Evolutionary conservation across 2,797 vertebrate genomes (phyloP).

Genomic region (Paguma larvata): DNA sequence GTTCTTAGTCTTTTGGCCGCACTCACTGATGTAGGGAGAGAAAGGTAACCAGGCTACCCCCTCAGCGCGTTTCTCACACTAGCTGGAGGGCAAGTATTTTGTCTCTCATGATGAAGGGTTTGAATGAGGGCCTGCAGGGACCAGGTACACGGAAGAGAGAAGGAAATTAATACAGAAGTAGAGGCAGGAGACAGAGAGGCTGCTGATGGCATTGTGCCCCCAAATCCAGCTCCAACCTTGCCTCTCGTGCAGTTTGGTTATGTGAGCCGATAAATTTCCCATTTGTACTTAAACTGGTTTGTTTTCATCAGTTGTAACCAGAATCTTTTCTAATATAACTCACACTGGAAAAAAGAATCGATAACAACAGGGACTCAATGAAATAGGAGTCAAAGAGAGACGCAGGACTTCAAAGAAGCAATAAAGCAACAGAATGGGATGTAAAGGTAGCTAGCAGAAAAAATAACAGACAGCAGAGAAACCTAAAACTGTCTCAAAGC

Average conservation of each 20-base stretch:
- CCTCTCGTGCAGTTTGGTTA: not conserved
- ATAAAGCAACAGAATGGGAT: not conserved
- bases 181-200: not conserved
- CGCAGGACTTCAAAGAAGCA: not conserved
- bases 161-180: not conserved
- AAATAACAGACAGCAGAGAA: not conserved
- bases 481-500: not conserved
- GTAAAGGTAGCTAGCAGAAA: not conserved
- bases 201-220: not conserved
- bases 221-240: not conserved
- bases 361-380: not conserved
- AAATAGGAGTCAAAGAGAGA: not conserved
- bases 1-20: not conserved
- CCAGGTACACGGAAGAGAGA: not conserved
- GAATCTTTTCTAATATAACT: not conserved
- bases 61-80: not conserved
- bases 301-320: not conserved
- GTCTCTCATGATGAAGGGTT: not conserved
- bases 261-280: not conserved
- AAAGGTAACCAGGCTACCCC: not conserved
- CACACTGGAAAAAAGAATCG: not conserved
- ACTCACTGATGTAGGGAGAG: not conserved
- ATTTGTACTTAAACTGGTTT: not conserved
- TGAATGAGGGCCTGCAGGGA: not conserved
- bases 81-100: not conserved